These are phyloP conservation scores for Gobionotothen gibberifrons DNA, from an alignment of 2,797 vertebrate species.

Conservation along the genomic window DNA sequence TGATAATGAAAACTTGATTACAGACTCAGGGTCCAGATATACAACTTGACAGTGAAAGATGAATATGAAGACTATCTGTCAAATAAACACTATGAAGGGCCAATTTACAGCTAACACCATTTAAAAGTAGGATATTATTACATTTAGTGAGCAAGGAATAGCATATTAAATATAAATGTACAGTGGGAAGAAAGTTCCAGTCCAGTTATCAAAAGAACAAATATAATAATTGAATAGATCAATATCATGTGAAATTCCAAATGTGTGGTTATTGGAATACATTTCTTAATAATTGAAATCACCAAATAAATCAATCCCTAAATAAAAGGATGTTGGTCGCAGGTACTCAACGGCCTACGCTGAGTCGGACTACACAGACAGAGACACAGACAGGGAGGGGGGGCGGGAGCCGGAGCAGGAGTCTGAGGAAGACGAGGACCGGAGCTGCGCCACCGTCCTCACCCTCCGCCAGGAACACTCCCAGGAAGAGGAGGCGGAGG, in stretches of 20 bases:
- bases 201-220: too few relatives aligned
- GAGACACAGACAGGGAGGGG: constrained; percentile 85
- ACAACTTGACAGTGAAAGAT: too few relatives aligned
- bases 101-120: too few relatives aligned
- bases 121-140: too few relatives aligned
- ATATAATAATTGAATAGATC: too few relatives aligned
- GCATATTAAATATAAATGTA: too few relatives aligned
- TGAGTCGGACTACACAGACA: constrained; percentile 92
- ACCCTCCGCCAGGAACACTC: constrained; percentile 84
- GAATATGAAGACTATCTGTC: too few relatives aligned
- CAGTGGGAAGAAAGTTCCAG: too few relatives aligned
- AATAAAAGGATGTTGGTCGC: not conserved
- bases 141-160: too few relatives aligned
- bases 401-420: constrained; percentile 83
- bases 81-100: too few relatives aligned
- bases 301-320: not conserved
- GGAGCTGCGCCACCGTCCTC: constrained; percentile 90
- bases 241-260: not conserved
- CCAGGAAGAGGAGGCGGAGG: constrained; percentile 78
- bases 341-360: constrained; percentile 94
- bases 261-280: not conserved
- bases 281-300: not conserved
- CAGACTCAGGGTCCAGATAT: too few relatives aligned
- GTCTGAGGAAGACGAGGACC: constrained; percentile 85
- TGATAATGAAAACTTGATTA: too few relatives aligned